A percentile compares a stretch with the other conserved stretches of the same genome.
Evolutionary conservation across 2,113 vertebrate genomes (phyloP).

Genomic region (Python bivittatus): DNA sequence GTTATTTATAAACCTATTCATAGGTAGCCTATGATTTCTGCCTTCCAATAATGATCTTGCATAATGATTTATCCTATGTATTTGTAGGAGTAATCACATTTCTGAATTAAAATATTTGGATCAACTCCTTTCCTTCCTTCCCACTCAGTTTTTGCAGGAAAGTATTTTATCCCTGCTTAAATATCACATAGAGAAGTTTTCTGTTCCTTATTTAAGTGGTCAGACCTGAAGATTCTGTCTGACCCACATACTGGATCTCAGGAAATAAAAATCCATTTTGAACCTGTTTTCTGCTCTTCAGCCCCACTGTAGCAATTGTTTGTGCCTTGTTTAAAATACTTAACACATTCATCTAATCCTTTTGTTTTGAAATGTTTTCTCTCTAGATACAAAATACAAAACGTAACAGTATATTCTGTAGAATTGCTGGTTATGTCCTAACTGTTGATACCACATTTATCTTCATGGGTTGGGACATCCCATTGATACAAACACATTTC

Average conservation of each 20-base stretch:
- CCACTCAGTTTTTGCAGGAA: not conserved
- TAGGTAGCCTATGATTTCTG: not conserved
- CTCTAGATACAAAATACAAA: not conserved
- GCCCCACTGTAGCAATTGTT: not conserved
- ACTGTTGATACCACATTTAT: not conserved
- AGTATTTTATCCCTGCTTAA: not conserved
- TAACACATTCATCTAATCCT: not conserved
- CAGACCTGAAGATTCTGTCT: not conserved
- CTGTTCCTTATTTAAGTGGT: not conserved
- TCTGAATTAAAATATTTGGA: not conserved
- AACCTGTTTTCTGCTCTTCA: not conserved
- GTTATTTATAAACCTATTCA: not conserved
- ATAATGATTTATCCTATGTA: not conserved
- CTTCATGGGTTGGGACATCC: not conserved
- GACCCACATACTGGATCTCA: not conserved
- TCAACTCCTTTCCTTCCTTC: not conserved
- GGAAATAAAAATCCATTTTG: not conserved
- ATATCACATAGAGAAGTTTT: not conserved
- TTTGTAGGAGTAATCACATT: not conserved
- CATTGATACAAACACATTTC: not conserved
- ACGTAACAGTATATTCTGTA: not conserved
- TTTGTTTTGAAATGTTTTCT: not conserved
- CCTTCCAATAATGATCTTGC: not conserved
- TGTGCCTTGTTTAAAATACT: not conserved
- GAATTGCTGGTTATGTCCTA: not conserved